Evolutionary conservation across 2,797 vertebrate genomes (phyloP).

Genomic region (Scleropages formosus): DNA sequence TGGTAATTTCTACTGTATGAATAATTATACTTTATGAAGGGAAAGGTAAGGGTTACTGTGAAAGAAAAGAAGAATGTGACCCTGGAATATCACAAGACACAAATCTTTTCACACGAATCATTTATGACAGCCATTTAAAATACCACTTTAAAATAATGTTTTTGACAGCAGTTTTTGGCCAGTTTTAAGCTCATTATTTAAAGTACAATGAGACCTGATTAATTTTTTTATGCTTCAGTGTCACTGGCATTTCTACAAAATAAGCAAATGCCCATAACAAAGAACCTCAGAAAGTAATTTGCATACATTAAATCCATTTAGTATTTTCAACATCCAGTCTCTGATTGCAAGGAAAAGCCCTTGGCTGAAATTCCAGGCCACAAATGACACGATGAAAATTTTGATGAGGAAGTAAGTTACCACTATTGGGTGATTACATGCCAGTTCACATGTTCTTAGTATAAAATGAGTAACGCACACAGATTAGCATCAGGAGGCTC

Average conservation of each 20-base stretch:
- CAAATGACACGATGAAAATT: no score
- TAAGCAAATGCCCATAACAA: no score
- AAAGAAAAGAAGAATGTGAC: conserved; percentile 7
- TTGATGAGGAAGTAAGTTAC: no score
- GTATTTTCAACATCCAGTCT: no score
- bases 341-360: no score
- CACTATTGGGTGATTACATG: no score
- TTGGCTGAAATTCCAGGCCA: no score
- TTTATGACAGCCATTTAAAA: conserved; percentile 13
- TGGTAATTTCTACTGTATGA: conserved; percentile 40
- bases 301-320: no score
- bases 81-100: conserved; percentile 29
- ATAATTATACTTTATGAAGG: conserved; percentile 33
- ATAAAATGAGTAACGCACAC: no score
- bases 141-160: neutral
- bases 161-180: neutral
- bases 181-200: neutral
- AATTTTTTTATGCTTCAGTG: neutral
- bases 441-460: no score
- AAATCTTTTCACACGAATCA: neutral
- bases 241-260: neutral
- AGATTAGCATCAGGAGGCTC: no score
- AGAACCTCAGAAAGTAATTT: no score
- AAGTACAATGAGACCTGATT: neutral
- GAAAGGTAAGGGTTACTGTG: conserved; percentile 20